phyloP scores from a whole-genome alignment of 1,140 invertebrate species.

The Bombus confusus region DNA sequence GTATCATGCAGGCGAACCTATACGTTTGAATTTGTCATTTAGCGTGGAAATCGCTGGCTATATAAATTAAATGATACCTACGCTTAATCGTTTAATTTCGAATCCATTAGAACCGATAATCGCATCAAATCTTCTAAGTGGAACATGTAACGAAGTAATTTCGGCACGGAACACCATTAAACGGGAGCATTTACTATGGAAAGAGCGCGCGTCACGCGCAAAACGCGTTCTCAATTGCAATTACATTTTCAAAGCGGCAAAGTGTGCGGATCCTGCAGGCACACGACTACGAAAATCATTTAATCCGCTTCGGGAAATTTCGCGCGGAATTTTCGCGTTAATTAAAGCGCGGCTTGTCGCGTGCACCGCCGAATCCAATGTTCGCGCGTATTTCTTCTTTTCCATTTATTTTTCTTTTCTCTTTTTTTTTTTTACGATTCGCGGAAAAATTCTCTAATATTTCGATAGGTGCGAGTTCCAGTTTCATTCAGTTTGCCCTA shows the following conservation, averaged over 20 bases:
- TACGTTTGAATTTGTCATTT: no score
- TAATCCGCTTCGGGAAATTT: constrained; percentile 4
- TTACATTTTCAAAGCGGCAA: not conserved
- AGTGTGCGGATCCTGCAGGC: not conserved
- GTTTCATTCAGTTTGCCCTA: not conserved
- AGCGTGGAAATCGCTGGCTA: no score
- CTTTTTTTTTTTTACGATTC: no score
- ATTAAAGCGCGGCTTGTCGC: constrained; percentile 4
- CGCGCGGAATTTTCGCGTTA: constrained; percentile 4
- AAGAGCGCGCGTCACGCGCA: not conserved
- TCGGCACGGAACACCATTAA: not conserved
- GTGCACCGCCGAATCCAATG: not conserved
- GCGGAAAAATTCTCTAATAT: not conserved
- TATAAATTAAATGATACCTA: not conserved
- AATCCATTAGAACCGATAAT: not conserved
- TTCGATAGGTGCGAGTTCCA: not conserved
- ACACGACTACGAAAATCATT: not conserved
- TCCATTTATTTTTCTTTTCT: not conserved
- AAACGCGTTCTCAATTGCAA: not conserved
- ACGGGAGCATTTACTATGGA: not conserved
- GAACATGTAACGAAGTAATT: not conserved
- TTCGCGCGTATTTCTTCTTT: not conserved
- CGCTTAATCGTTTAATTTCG: not conserved
- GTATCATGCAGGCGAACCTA: no score
- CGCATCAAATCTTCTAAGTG: not conserved